These are phyloP conservation scores for Sphaerophoria taeniata DNA, from an alignment of 2,888 invertebrate species.

Conservation along the genomic window DNA sequence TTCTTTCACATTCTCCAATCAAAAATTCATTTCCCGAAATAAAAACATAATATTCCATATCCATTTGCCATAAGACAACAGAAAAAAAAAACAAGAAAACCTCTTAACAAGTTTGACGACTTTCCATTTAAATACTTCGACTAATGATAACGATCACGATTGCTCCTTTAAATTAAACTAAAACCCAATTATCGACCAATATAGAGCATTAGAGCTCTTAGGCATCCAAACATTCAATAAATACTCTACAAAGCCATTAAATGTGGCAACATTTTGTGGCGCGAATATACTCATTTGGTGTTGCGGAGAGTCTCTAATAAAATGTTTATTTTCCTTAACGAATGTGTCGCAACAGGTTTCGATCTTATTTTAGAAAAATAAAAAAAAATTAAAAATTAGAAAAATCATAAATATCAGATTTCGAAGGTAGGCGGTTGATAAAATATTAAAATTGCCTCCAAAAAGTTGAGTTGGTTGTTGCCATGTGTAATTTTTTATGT, in stretches of 20 bases:
- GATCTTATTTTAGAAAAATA: conserved; percentile 21
- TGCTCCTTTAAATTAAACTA: conserved; percentile 65
- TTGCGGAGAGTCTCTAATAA: not conserved
- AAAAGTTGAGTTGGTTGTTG: conserved; percentile 29
- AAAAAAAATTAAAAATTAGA: too few species aligned
- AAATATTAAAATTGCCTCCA: conserved; percentile 58
- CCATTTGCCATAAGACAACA: not conserved
- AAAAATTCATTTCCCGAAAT: not conserved
- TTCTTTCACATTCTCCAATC: not conserved
- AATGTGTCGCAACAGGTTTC: conserved; percentile 59
- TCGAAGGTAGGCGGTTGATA: conserved; percentile 52
- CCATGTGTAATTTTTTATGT: not conserved
- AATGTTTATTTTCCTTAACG: not conserved
- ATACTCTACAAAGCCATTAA: conserved; percentile 35
- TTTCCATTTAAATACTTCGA: conserved; percentile 62
- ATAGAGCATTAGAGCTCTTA: conserved; percentile 42
- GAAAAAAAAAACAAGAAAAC: not conserved
- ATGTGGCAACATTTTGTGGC: conserved; percentile 46
- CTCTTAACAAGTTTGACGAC: conserved; percentile 40
- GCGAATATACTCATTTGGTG: conserved; percentile 4
- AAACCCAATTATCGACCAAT: conserved; percentile 55
- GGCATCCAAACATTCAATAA: conserved; percentile 47
- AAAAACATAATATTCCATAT: not conserved
- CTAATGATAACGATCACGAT: conserved; percentile 65
- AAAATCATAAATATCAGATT: not conserved